Evolutionary conservation across 2,797 vertebrate species (phyloP), one percentile per base, ranked within the genome.

Genomic region (Gymnocypris eckloni): DNA sequence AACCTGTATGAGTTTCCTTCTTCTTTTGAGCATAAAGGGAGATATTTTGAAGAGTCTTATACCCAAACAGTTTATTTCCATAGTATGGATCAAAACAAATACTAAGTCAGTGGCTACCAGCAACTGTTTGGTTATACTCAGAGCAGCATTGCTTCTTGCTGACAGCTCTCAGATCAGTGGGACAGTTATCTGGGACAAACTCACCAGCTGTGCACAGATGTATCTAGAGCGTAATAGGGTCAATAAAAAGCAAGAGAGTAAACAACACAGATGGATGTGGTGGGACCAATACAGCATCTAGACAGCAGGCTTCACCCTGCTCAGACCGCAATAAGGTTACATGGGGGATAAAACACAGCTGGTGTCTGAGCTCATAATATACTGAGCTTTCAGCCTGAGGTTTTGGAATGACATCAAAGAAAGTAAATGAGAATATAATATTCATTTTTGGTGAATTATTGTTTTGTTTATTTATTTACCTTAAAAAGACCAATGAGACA

Each of bases 101-200:
- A 50, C 4, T 48, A 48, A 50, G 48, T 50, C 48, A 50, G 15
- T n/a, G 20, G 50, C 59, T 25, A 61, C n/a, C 4, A 25, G 59
- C 59, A 25, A 61, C n/a, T 61, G 59, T 5, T 61, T 59, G 22
- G 56, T 59, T 25, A 25, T 25, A 25, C n/a, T 25, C 59, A n/a
- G 59, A 25, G n/a, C 64, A 67, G 61, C 12, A 72, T 11, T 22
- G 39, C 9, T 45, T 43, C 61, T 67, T 25, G 4, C 81, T 50
- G 43, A 6, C 25, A 37, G 54, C 18, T 73, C 70, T 59, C 4
- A 28, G 39, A 52, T 61, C 22, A 33, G 66, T 37, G 75, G 72
- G 64, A 50, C 50, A 20, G 70, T 45, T 61, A 87, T 88, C 66
- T 88, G 81, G 86, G 89, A 28, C 84, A 89, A 61, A 81, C 85